Percentiles rank a stretch among this genome's conserved stretches.
Evolutionary conservation across 2,113 vertebrate species (phyloP).

Genomic region (Panurus biarmicus): DNA sequence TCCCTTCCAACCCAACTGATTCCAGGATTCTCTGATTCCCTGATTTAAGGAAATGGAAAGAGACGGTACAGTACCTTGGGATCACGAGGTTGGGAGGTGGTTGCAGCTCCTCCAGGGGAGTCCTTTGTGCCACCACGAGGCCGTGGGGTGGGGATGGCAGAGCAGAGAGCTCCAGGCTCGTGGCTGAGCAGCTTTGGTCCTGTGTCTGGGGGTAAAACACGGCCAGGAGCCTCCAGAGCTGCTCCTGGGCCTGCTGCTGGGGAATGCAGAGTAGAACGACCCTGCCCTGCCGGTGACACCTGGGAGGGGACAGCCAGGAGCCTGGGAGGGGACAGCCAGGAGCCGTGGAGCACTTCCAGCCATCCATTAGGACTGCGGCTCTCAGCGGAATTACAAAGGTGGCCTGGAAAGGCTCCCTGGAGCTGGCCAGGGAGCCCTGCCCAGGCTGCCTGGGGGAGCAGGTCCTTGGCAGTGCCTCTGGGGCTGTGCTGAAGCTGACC

Average conservation of each 20-base stretch:
- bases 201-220: neutral
- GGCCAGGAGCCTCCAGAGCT: neutral
- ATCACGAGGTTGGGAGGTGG: neutral
- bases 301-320: neutral
- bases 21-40: neutral
- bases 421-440: neutral
- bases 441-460: rapidly evolving
- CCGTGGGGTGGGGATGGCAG: neutral
- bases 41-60: neutral
- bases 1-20: neutral
- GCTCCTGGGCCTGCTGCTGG: neutral
- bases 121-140: neutral
- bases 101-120: neutral
- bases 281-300: neutral
- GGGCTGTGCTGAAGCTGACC: rapidly evolving
- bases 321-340: neutral
- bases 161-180: neutral
- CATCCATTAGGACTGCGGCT: neutral
- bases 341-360: neutral
- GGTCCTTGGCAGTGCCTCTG: rapidly evolving
- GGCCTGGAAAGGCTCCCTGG: neutral
- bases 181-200: neutral
- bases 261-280: neutral
- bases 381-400: neutral
- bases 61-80: neutral